These are phyloP conservation scores for Toxotes chatareus DNA, from an alignment of 2,113 vertebrate genomes.

Conservation along the genomic window DNA sequence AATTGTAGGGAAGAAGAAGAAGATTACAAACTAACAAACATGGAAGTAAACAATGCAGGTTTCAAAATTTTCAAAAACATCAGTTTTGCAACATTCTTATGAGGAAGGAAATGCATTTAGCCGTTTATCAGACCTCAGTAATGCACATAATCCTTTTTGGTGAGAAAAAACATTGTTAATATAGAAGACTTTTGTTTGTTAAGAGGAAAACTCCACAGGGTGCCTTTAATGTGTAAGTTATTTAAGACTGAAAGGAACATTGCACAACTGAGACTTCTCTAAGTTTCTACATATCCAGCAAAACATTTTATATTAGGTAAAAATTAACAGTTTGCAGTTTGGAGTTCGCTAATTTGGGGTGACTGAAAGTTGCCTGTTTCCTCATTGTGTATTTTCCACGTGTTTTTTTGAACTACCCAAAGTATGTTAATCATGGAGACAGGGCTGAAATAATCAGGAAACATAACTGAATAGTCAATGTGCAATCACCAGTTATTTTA, in stretches of 20 bases:
- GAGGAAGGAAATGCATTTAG: background rate
- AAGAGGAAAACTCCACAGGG: background rate
- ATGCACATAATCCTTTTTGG: background rate
- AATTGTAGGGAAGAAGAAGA: constrained; percentile 21
- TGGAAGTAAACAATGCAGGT: background rate
- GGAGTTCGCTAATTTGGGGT: background rate
- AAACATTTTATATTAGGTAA: background rate
- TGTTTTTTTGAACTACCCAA: background rate
- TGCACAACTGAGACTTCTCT: too few species aligned
- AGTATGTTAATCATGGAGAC: background rate
- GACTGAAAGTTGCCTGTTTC: background rate
- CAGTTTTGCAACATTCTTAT: background rate
- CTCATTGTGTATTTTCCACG: background rate
- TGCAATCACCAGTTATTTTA: background rate
- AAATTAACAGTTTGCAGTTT: background rate
- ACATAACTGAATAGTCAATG: background rate
- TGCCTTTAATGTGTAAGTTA: background rate
- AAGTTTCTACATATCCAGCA: background rate
- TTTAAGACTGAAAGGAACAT: background rate
- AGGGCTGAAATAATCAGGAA: background rate
- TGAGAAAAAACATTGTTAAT: background rate
- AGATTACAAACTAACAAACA: background rate
- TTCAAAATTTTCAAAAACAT: background rate
- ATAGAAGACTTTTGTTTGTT: background rate
- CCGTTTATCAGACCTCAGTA: background rate